Base-by-base conservation (phyloP, 2,888 invertebrate genomes). In the Trissolcus japonicus region DNA sequence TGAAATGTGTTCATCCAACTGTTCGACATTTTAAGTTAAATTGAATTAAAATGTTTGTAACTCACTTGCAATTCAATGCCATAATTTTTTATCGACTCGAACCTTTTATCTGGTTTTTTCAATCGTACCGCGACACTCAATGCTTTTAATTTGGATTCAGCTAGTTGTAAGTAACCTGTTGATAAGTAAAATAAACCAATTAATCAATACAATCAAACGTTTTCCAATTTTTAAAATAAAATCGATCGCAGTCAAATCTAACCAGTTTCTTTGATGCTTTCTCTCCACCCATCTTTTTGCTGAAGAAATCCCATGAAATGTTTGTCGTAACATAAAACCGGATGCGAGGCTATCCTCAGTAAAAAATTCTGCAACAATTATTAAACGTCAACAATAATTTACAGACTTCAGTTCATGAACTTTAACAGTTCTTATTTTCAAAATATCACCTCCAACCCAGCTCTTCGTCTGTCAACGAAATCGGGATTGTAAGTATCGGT, bases 401-500 rank as follows among this genome's bases (percentile, higher is more conserved):
- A 46, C 25, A 7, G 25, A 19, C 25, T 53, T 55, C 35, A 35
- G 13, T 53, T 25, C 25, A 25, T 16, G 16, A 9, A n/a, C 7
- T 29, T 55, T n/a, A 16, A 14, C 9, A 14, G n/a, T 40, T 9
- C 6, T 16, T 13, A 53, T 14, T 19, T 19, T 19, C 19, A 19
- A 19, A 19, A 19, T 2, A 2, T 19, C 19, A 19, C 92, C 89
- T 96, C 95, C 1, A 96, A 90, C 0, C 95, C 95, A 2, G 94
- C 94, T 78, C 95, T 90, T 76, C 96, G 91, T n/a, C 95, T 91
- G 87, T 96, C 95, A 40, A 96, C 93, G 87, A 96, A 96, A 86
- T 95, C 95, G 0, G 95, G 94, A 88, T 95, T 95, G 81, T 95
- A 94, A 13, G 94, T 94, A 86, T 96, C 95, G 0, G 93, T 93